Base-by-base conservation (phyloP, 2,888 invertebrate genomes). In the Cabera pusaria region DNA sequence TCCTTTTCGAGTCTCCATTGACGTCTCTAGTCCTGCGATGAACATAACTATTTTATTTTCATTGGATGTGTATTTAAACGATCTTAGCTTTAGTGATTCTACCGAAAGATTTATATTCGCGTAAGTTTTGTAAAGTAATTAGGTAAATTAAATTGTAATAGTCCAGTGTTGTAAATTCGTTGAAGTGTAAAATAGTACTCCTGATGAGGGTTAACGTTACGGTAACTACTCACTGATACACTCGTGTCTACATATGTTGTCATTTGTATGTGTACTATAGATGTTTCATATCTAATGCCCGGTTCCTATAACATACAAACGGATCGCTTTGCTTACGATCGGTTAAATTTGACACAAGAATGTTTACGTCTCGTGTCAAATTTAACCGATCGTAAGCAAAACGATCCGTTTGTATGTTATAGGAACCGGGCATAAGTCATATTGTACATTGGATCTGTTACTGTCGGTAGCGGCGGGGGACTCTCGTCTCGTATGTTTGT, bases 61-160 rank as follows among this genome's bases (percentile, higher is more conserved):
- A 28, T 29, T 21, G 9, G 27, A 27, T 6, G 11, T 28, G 33
- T 35, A 34, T 32, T 35, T 37, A 29, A 39, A 33, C 7, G 20
- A 33, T 25, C 14, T 22, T 42, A 33, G 22, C 14, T 20, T 26
- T 49, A 41, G 42, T 19, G 9, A 29, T 24, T n/a, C 28, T 44
- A 40, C 36, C 39, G 19, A 48, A 38, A 52, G 36, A 49, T 49
- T 49, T 52, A 36, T 52, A 52, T 40, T 34, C 24, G 23, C 48
- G 51, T 67, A 67, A 69, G 64, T 66, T 68, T 70, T 70, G 65
- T 72, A 69, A 57, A 45, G 46, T 62, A 56, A 53, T 25, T 44
- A 41, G 38, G 11, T 33, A 24, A 26, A 36, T 38, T 14, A 35
- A 44, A 39, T 37, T 49, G 51, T 53, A 59, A 61, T 56, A 59